Percentiles rank a stretch among this genome's conserved stretches.
Evolutionary conservation across 2,113 vertebrate genomes (phyloP).

Genomic region (Antigone vipio): DNA sequence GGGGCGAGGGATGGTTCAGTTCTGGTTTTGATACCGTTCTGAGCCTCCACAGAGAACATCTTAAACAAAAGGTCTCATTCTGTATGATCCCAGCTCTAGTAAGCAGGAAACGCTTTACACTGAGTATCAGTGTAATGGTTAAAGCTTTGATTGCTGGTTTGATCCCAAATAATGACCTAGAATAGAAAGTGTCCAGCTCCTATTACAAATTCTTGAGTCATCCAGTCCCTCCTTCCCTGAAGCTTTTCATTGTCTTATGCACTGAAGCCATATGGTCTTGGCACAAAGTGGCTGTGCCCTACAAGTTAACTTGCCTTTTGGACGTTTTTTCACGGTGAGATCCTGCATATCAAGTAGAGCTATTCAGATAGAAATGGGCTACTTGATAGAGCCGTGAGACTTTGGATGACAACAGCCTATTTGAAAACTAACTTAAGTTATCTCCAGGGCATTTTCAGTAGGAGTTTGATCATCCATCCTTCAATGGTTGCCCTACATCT

Average conservation of each 20-base stretch:
- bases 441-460: conserved; percentile 34
- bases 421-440: conserved; percentile 19
- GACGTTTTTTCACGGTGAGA: not conserved
- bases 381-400: not conserved
- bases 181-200: not conserved
- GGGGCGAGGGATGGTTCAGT: not conserved
- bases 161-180: not conserved
- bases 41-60: not conserved
- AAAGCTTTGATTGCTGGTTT: not conserved
- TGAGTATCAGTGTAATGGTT: not conserved
- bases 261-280: conserved; percentile 4
- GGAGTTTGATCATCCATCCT: conserved; percentile 20
- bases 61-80: not conserved
- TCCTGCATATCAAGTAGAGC: conserved; percentile 26
- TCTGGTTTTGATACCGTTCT: not conserved
- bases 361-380: conserved; percentile 29
- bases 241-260: conserved; percentile 4
- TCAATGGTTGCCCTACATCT: conserved; percentile 32
- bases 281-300: conserved; percentile 21
- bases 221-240: not conserved
- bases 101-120: not conserved
- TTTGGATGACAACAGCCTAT: not conserved
- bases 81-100: not conserved
- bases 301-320: conserved; percentile 12
- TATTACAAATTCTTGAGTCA: conserved; percentile 18